These are phyloP conservation scores for Daboia siamensis DNA, from an alignment of 2,113 vertebrate genomes.

Conservation along the genomic window DNA sequence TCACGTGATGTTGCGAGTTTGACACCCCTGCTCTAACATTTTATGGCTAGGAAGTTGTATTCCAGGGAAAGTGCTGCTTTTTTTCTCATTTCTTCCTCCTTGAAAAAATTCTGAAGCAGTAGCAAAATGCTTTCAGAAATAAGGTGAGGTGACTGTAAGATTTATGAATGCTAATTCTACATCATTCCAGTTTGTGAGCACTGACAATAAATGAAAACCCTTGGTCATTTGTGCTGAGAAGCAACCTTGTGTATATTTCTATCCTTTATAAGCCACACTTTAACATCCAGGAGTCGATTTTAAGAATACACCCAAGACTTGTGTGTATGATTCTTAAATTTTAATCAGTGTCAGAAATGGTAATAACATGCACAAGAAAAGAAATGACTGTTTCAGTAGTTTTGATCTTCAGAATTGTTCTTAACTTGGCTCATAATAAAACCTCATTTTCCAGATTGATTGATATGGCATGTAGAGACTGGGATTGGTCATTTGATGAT, in stretches of 20 bases:
- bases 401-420: not conserved
- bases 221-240: not conserved
- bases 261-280: not conserved
- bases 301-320: not conserved
- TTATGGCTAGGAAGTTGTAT: not conserved
- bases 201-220: not conserved
- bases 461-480: conserved; percentile 91
- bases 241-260: not conserved
- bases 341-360: not conserved
- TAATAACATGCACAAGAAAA: not conserved
- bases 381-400: not conserved
- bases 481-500: conserved; percentile 91
- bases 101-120: not conserved
- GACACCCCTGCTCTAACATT: not conserved
- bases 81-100: too few relatives aligned
- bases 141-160: not conserved
- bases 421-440: conserved; percentile 52
- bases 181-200: not conserved
- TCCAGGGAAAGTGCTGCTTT: not conserved
- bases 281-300: not conserved
- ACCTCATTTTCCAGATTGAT: conserved; percentile 89
- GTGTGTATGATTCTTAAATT: not conserved
- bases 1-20: too few relatives aligned
- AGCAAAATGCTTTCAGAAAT: not conserved
- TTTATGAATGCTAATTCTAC: not conserved